These are phyloP conservation scores for Coelopa pilipes DNA, from an alignment of 2,888 invertebrate species.

Conservation along the genomic window DNA sequence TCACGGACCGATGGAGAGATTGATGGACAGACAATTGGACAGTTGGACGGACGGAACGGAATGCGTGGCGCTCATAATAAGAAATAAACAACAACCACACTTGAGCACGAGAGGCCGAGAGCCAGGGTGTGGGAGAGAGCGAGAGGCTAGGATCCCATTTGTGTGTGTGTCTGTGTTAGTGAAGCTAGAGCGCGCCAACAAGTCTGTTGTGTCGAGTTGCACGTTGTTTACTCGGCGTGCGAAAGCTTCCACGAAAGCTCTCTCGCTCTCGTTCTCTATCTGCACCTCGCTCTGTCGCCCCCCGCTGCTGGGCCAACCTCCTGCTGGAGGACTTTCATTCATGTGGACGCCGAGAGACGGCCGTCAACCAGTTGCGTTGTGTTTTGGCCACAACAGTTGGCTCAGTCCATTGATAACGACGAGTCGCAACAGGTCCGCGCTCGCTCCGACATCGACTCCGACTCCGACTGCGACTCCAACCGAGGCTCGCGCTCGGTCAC, in stretches of 20 bases:
- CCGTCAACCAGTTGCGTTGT: constrained; percentile 26
- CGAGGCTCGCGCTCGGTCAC: too few relatives aligned
- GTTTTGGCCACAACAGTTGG: constrained; percentile 18
- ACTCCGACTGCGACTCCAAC: too few relatives aligned
- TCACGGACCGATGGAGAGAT: too few relatives aligned
- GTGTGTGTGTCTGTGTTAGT: neutral
- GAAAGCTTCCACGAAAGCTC: constrained; percentile 13
- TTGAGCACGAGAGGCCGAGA: neutral
- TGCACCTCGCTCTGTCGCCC: too few relatives aligned
- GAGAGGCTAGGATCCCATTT: neutral
- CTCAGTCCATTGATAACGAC: constrained; percentile 41
- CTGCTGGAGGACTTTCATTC: constrained; percentile 10
- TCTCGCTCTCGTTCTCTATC: neutral
- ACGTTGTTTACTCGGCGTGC: neutral
- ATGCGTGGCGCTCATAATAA: neutral
- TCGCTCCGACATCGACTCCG: too few relatives aligned
- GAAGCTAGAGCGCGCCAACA: neutral
- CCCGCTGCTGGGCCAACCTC: too few relatives aligned
- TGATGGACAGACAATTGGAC: neutral
- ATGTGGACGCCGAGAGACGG: neutral
- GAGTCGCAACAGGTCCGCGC: constrained; percentile 42
- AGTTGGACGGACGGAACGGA: neutral
- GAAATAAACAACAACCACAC: neutral
- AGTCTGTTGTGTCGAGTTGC: neutral
- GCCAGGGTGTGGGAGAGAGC: neutral